Evolutionary conservation across 2,797 vertebrate species (phyloP).

Genomic region (Forpus xanthops): DNA sequence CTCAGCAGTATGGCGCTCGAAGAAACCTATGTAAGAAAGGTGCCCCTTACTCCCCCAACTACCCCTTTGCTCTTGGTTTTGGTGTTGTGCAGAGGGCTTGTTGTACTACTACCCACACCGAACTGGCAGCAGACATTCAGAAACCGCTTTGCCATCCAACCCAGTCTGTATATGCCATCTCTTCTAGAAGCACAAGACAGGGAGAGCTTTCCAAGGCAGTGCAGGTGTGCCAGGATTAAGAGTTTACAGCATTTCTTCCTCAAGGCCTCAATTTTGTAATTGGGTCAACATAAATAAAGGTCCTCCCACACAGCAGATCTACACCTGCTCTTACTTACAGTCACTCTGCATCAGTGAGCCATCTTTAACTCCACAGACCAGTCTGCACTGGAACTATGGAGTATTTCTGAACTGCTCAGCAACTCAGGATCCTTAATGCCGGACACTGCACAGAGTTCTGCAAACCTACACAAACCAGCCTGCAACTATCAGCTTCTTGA

Average conservation of each 20-base stretch:
- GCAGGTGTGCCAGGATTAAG: not conserved
- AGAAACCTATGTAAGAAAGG: not conserved
- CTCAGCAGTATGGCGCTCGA: not conserved
- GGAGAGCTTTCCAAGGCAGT: not conserved
- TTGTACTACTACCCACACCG: not conserved
- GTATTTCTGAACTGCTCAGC: not conserved
- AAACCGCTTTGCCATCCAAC: not conserved
- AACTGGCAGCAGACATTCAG: not conserved
- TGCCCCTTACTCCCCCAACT: not conserved
- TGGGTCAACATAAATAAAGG: not conserved
- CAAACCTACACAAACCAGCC: not conserved
- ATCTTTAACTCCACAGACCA: not conserved
- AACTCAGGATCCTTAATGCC: not conserved
- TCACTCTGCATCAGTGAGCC: not conserved
- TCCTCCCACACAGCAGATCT: not conserved
- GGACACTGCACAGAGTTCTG: not conserved
- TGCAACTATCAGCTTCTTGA: not conserved
- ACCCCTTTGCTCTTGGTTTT: not conserved
- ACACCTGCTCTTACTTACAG: not conserved
- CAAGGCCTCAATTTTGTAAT: not conserved
- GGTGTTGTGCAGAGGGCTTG: not conserved
- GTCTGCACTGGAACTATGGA: not conserved
- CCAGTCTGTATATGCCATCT: not conserved
- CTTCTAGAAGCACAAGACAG: not conserved
- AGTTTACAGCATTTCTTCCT: not conserved